Base-by-base conservation (phyloP, 1,140 invertebrate genomes). In the Lysiphlebus fabarum region DNA sequence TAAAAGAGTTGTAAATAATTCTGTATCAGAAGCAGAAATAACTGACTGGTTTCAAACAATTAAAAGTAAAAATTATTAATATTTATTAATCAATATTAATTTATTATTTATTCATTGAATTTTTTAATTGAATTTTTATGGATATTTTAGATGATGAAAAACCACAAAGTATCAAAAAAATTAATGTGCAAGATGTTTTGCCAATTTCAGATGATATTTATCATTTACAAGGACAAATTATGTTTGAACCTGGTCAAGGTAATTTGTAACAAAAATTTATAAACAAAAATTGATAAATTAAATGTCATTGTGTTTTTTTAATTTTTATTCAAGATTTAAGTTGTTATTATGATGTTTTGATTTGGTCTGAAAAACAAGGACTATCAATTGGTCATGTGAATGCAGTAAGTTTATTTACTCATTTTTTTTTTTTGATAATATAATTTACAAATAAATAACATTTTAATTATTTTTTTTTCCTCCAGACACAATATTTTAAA, bases 341-440 rank as follows among this genome's bases (percentile, higher is more conserved):
- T 45, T 79, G 77, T 51, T 67, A 56, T 38, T 78, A 79, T 61
- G 54, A 77, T 6, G 34, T 77, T 7, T 53, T 71, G 9, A 59
- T 58, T 6, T 73, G 63, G 63, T 12, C 34, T 3, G 62, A 59
- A 1, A 57, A 65, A 36, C 65, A 67, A 14, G 53, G 65, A n/a
- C 61, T 72, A 33, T 53, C 63, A 49, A 61, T 54, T 50, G 38
- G 43, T 9, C 64, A 37, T 62, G 62, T 63, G 14, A 59, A 67
- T 10, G 61, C 56, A 64, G 74, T 75, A 66, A 67, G 58, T 11
- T n/a, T 26, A 57, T 6, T 40, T 40, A 40, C 6, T 40, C 14
- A 9, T 17, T 33, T 7, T 5, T 17, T 17, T 49, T 26, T 14
- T 10, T 34, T 49, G 17, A 33, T 7, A 26, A 33, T 9, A 9